Evolutionary conservation across 35 echinoderm and acorn worm genomes (phyloP).

Genomic region (Eucidaris tribuloides): DNA sequence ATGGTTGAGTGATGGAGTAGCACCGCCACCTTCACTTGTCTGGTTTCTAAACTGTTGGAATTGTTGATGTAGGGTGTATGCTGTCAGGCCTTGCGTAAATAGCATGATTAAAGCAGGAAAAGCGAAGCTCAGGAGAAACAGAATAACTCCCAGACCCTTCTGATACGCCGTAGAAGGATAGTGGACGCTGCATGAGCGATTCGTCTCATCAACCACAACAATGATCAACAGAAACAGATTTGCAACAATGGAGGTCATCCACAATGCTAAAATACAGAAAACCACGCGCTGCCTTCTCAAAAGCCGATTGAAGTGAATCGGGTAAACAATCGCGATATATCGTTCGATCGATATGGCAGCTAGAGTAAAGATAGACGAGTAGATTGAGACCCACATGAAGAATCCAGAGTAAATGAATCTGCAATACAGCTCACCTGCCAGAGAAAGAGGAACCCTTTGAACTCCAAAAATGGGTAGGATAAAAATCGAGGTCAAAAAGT

Average conservation of each 20-base stretch:
- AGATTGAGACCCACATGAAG: no score
- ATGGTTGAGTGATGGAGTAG: constrained; percentile 15
- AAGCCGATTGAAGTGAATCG: no score
- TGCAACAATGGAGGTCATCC: no score
- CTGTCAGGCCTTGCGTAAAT: no score
- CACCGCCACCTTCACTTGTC: no score
- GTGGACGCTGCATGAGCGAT: constrained; percentile 15
- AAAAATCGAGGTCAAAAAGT: no score
- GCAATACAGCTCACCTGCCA: no score
- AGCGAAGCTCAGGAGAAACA: constrained; percentile 59
- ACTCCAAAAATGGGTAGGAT: no score
- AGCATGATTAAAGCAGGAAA: constrained; percentile 74
- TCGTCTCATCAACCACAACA: background rate
- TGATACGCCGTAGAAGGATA: constrained; percentile 27
- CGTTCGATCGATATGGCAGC: no score
- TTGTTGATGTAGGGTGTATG: constrained; percentile 27
- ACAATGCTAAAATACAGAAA: constrained; percentile 24
- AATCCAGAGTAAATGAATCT: constrained; percentile 50
- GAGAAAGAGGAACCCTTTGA: background rate
- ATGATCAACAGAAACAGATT: constrained; percentile 43
- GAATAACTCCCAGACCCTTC: constrained; percentile 18
- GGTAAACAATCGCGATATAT: no score
- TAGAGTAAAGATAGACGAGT: no score
- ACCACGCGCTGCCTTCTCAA: constrained; percentile 38
- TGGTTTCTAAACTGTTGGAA: background rate